phyloP scores from a whole-genome alignment of 2,888 invertebrate genomes.

The Laothoe populi region DNA sequence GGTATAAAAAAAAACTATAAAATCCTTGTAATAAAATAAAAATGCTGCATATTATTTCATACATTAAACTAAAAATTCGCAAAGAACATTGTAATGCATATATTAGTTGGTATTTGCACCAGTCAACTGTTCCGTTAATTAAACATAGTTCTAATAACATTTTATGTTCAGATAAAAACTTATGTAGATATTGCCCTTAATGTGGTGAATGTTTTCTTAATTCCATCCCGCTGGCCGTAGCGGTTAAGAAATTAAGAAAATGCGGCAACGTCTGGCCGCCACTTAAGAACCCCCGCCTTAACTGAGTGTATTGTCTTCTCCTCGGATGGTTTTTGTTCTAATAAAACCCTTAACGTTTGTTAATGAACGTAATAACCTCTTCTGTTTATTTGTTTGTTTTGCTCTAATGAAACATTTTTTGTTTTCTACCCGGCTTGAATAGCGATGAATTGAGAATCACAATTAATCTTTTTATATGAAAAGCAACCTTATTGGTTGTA shows the following conservation, averaged over 20 bases:
- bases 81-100: too few relatives aligned
- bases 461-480: neutral
- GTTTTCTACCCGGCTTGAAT: neutral
- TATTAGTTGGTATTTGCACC: neutral
- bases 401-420: slow-evolving; percentile 24
- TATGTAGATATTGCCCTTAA: slow-evolving; percentile 43
- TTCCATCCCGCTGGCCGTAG: slow-evolving; percentile 79
- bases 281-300: slow-evolving; percentile 68
- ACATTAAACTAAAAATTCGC: too few relatives aligned
- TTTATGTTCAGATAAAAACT: slow-evolving; percentile 19
- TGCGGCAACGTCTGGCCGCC: slow-evolving; percentile 70
- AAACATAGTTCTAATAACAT: slow-evolving; percentile 2
- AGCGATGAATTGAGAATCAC: neutral
- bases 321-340: slow-evolving; percentile 74
- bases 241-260: slow-evolving; percentile 83
- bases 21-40: too few relatives aligned
- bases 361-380: slow-evolving; percentile 70
- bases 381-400: slow-evolving; percentile 39
- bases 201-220: slow-evolving; percentile 82
- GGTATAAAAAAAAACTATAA: too few relatives aligned
- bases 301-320: slow-evolving; percentile 74
- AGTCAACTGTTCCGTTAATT: neutral
- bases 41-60: too few relatives aligned
- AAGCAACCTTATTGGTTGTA: neutral
- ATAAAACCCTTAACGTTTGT: slow-evolving; percentile 75